These are phyloP conservation scores for Adelphocoris suturalis DNA, from an alignment of 2,888 invertebrate genomes.

Conservation along the genomic window DNA sequence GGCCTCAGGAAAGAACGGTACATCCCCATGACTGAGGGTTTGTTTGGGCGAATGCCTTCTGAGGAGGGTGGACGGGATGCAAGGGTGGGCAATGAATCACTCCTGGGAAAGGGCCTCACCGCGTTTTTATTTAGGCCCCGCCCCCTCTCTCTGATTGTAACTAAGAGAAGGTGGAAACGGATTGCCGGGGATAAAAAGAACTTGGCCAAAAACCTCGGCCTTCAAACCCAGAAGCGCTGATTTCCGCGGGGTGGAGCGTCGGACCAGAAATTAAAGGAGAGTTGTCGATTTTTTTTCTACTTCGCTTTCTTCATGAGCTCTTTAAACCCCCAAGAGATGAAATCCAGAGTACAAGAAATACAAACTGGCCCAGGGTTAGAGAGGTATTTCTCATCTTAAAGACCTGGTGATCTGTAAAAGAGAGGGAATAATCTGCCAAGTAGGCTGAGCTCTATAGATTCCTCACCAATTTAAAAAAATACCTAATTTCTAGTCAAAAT, in stretches of 20 bases:
- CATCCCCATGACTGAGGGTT: conserved; percentile 33
- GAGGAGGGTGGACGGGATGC: neutral
- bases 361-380: neutral
- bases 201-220: conserved; percentile 58
- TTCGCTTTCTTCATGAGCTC: neutral
- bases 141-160: conserved; percentile 66
- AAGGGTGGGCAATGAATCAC: conserved; percentile 62
- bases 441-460: too few relatives aligned
- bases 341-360: neutral
- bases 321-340: neutral
- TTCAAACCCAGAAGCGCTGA: neutral
- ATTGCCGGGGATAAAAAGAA: conserved; percentile 65
- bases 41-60: conserved; percentile 3
- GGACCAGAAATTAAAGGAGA: conserved; percentile 5
- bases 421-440: too few relatives aligned
- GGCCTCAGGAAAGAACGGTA: neutral
- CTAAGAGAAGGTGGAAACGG: conserved; percentile 62
- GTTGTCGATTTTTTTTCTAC: neutral
- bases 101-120: conserved; percentile 54
- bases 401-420: neutral
- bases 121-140: conserved; percentile 67
- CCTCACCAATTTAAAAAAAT: too few relatives aligned
- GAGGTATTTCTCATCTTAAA: neutral
- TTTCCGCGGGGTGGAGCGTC: neutral
- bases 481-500: too few relatives aligned